Percentiles rank a stretch among this genome's conserved stretches.
Conservation (phyloP, 2,113 vertebrate genomes). For the Chaetodon auriga region DNA sequence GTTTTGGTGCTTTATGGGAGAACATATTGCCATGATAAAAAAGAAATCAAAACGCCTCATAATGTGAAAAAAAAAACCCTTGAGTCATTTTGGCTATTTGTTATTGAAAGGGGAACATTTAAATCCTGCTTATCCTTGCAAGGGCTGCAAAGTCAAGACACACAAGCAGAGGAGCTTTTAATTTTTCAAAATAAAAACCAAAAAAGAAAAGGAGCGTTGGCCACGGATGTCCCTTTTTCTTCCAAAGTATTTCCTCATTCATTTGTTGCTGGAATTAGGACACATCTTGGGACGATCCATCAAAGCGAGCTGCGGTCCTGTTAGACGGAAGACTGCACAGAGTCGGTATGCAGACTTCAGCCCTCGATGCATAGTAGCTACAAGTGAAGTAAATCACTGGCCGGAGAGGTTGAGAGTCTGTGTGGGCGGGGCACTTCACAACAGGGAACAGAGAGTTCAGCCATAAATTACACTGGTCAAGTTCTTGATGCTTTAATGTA, state of each 20-base stretch:
- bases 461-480: constrained; percentile 68
- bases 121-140: constrained; percentile 35
- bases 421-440: constrained; percentile 54
- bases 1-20: constrained; percentile 22
- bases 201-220: constrained; percentile 18
- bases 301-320: constrained; percentile 43
- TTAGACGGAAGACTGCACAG: constrained; percentile 45
- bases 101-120: constrained; percentile 27
- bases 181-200: constrained; percentile 40
- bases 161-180: constrained; percentile 28
- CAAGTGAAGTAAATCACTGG: constrained; percentile 71
- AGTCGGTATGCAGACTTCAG: constrained; percentile 64
- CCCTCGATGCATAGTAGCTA: constrained; percentile 60
- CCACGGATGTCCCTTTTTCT: neutral
- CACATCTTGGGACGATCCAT: constrained; percentile 65
- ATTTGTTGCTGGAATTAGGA: constrained; percentile 55
- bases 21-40: constrained; percentile 6
- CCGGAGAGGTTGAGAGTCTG: constrained; percentile 25
- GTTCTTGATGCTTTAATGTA: constrained; percentile 57
- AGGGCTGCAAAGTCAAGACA: constrained; percentile 46
- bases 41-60: neutral
- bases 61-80: neutral
- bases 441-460: constrained; percentile 73
- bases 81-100: constrained; percentile 9
- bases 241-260: constrained; percentile 55